Base-by-base conservation (phyloP, 2,888 invertebrate species). In the Aphidius colemani region DNA sequence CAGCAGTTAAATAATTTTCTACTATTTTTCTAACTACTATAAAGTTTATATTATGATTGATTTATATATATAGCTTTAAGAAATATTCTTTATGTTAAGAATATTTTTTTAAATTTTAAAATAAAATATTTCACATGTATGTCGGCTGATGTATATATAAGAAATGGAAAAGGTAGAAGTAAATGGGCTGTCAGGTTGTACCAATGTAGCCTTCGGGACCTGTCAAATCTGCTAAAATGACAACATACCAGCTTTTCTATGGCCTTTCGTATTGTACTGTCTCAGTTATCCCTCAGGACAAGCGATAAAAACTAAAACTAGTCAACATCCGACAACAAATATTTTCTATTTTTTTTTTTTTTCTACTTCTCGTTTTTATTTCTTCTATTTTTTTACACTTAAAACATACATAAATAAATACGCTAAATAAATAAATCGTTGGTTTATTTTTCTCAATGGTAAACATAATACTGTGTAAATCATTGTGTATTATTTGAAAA, bases 241-340 rank as follows among this genome's bases (percentile, higher is more conserved):
- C 66, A 63, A 55, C 59, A 43, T 39, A 30, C 30, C 58, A 45
- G 59, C 53, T 59, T 59, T 48, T 58, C 72, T 71, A 72, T 72
- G 71, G 70, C 69, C 69, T 76, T 72, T 74, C 72, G 69, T 11
- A 39, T 46, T 18, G 44, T 63, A 69, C 71, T 74, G 73, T 71
- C 72, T 75, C 68, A 69, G 51, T 59, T 69, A 63, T 73, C 73
- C 72, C 77, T 72, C 63, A 71, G 73, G 73, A 69, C 71, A 64
- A 71, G 74, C 75, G 75, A 78, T 78, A 78, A 78, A 78, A 78
- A 78, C 76, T 70, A 64, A 71, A 71, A 73, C 74, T 72, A 76
- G 78, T 78, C 78, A 78, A 78, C 79, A 78, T 73, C 73, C 72
- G 71, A 75, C 74, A 75, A 78, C 75, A 72, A 74, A 67, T 67